A percentile compares a stretch with the other conserved stretches of the same genome.
Evolutionary conservation across 1,140 invertebrate species (phyloP).

Genomic region (Zaprionus ornatus): DNA sequence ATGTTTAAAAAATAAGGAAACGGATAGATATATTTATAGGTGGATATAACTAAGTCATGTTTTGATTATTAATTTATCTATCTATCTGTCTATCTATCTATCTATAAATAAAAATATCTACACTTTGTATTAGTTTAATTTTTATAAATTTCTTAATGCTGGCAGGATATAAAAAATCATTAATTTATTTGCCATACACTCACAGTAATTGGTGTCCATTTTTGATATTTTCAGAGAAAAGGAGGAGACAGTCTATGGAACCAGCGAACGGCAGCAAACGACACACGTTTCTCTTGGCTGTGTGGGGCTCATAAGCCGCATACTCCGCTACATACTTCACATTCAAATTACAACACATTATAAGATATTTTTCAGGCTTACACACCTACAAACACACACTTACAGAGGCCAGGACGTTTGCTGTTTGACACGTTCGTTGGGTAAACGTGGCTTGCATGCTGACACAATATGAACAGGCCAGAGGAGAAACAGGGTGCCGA

Average conservation of each 20-base stretch:
- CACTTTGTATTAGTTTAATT: too few species aligned
- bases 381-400: neutral
- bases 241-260: neutral
- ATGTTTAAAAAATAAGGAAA: too few species aligned
- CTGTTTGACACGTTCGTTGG: conserved; percentile 1
- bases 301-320: neutral
- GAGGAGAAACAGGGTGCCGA: neutral
- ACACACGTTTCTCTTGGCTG: neutral
- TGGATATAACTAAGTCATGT: too few species aligned
- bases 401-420: neutral
- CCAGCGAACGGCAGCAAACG: too few species aligned
- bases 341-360: conserved; percentile 1
- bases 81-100: too few species aligned
- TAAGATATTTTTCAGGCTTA: conserved; percentile 4
- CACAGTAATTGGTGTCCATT: neutral
- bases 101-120: too few species aligned
- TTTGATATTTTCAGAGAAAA: neutral
- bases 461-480: neutral
- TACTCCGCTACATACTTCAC: neutral
- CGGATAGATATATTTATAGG: too few species aligned
- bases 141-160: too few species aligned
- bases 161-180: neutral
- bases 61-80: too few species aligned
- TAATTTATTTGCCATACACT: neutral
- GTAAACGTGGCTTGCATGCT: neutral